Evolutionary conservation across 1,140 invertebrate species (phyloP).

Genomic region (Drosophila ironensis): DNA sequence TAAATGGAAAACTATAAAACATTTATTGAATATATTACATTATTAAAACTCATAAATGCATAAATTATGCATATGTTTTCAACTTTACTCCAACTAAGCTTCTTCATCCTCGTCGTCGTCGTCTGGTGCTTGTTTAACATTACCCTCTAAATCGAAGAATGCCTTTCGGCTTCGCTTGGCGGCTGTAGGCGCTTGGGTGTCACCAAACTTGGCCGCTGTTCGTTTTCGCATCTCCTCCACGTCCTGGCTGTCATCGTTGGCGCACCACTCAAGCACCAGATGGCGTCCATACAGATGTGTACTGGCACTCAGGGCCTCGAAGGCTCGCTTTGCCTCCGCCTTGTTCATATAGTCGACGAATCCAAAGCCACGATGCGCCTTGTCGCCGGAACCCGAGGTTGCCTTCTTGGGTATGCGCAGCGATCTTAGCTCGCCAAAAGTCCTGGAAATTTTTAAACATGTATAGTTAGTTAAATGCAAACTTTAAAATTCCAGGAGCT

Average conservation of each 20-base stretch:
- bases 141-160: constrained; percentile 60
- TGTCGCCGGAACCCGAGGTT: constrained; percentile 84
- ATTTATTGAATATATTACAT: no score
- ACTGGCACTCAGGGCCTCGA: constrained; percentile 95
- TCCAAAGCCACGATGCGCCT: constrained; percentile 96
- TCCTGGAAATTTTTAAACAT: no score
- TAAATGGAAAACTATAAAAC: no score
- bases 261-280: constrained; percentile 97
- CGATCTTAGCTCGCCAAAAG: constrained; percentile 96
- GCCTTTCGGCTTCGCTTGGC: constrained; percentile 61
- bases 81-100: not conserved
- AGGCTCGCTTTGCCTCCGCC: constrained; percentile 96
- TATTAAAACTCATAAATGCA: no score
- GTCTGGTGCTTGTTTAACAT: constrained; percentile 8
- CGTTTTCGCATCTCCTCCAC: constrained; percentile 92
- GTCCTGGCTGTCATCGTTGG: constrained; percentile 88
- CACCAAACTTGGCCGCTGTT: constrained; percentile 85
- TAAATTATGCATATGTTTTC: no score
- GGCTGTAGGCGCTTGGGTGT: constrained; percentile 10
- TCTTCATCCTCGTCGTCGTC: constrained; percentile 42
- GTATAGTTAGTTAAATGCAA: no score
- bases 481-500: no score
- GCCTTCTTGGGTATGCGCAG: constrained; percentile 96
- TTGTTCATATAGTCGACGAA: constrained; percentile 96
- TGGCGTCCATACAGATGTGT: constrained; percentile 98